A percentile compares a stretch with the other conserved stretches of the same genome.
Conservation (phyloP, 2,888 invertebrate genomes). For the Nasonovia ribisnigri region DNA sequence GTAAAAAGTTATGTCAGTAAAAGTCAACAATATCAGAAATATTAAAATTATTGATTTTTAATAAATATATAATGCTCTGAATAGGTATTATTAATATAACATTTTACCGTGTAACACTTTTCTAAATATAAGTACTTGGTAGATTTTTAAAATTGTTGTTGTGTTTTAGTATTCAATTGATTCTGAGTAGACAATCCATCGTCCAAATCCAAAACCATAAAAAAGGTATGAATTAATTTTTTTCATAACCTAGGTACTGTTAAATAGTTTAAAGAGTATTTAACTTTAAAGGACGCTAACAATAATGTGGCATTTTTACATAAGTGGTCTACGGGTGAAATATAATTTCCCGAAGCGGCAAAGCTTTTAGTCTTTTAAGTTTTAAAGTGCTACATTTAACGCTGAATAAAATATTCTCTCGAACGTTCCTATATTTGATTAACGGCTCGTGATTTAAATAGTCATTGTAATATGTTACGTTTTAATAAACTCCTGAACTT, state of each 20-base stretch:
- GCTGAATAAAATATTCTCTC: not conserved
- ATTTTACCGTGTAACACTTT: not conserved
- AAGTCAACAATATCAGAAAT: not conserved
- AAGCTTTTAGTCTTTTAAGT: constrained; percentile 14
- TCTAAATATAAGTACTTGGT: not conserved
- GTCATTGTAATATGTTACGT: not conserved
- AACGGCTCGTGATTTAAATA: not conserved
- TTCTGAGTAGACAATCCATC: not conserved
- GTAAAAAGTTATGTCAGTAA: not conserved
- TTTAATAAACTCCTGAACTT: not conserved
- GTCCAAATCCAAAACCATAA: not conserved
- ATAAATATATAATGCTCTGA: not conserved
- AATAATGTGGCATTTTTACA: not conserved
- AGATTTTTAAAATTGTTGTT: not conserved
- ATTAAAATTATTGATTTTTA: not conserved
- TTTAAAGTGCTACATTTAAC: not conserved
- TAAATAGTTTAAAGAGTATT: not conserved
- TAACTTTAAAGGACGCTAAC: not conserved
- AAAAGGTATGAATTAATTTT: not conserved
- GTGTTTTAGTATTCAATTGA: not conserved
- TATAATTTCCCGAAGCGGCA: not conserved
- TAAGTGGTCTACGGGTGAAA: constrained; percentile 4
- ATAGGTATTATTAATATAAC: not conserved
- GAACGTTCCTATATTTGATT: not conserved
- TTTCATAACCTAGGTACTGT: not conserved